Percentiles rank a stretch among this genome's conserved stretches.
phyloP scores from a whole-genome alignment of 2,113 vertebrate genomes.

The Tyto alba region DNA sequence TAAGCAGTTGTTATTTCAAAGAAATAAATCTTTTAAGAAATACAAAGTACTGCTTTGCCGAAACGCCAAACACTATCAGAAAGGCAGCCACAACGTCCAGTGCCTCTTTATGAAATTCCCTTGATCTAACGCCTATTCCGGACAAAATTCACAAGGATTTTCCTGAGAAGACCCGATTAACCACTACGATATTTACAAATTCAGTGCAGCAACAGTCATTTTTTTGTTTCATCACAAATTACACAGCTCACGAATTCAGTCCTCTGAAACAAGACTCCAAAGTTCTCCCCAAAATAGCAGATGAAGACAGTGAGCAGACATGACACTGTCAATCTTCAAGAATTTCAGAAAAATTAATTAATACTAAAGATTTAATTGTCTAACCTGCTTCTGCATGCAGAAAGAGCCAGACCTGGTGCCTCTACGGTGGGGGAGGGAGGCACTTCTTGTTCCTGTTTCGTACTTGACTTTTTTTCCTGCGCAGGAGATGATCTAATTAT shows the following conservation, averaged over 20 bases:
- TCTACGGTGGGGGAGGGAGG: background rate
- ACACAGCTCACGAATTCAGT: background rate
- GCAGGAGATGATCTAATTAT: slow-evolving; percentile 59
- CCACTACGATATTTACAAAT: background rate
- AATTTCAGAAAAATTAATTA: background rate
- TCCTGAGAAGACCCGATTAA: background rate
- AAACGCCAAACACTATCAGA: background rate
- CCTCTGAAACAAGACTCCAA: background rate
- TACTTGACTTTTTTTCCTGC: slow-evolving; percentile 45
- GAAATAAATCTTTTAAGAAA: background rate
- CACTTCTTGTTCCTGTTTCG: slow-evolving; percentile 59
- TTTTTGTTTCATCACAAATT: background rate
- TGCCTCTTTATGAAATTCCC: background rate
- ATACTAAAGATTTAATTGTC: slow-evolving; percentile 15
- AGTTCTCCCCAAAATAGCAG: background rate
- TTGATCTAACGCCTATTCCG: background rate
- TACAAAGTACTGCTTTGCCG: background rate
- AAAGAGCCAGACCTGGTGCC: slow-evolving; percentile 34
- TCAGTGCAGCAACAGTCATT: background rate
- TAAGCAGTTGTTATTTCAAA: background rate
- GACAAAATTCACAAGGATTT: background rate
- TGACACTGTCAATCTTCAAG: background rate
- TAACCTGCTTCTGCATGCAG: slow-evolving; percentile 56
- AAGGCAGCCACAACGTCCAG: background rate
- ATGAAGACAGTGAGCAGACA: background rate